These are phyloP conservation scores for Drosophila falleni DNA, from an alignment of 2,888 invertebrate genomes.

Conservation along the genomic window DNA sequence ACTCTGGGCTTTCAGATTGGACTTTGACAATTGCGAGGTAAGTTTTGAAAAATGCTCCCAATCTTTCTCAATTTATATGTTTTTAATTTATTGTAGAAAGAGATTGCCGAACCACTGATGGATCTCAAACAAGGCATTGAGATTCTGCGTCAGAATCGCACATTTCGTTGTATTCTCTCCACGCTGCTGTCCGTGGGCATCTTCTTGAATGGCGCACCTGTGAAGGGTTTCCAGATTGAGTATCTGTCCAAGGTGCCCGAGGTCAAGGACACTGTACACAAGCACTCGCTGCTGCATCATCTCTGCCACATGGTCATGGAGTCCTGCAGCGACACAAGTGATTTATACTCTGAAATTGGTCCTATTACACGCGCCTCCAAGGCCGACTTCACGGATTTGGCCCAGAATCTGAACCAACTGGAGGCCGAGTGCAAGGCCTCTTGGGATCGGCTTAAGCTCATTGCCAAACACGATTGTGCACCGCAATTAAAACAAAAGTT, in stretches of 20 bases:
- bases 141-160: constrained; percentile 94
- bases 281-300: constrained; percentile 98
- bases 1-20: constrained; percentile 99
- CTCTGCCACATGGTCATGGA: constrained; percentile 99
- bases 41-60: constrained; percentile 28
- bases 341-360: constrained; percentile 98
- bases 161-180: constrained; percentile 97
- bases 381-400: constrained; percentile 97
- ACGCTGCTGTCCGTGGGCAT: constrained; percentile 97
- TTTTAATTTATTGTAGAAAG: constrained; percentile 87
- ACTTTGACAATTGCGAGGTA: constrained; percentile 98
- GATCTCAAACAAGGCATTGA: constrained; percentile 99
- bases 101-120: constrained; percentile 99
- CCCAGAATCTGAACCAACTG: constrained; percentile 93
- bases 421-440: constrained; percentile 98
- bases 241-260: constrained; percentile 99
- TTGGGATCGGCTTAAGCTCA: constrained; percentile 97
- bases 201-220: constrained; percentile 96
- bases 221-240: constrained; percentile 98
- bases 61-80: background rate
- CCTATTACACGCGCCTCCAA: constrained; percentile 96
- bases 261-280: constrained; percentile 99
- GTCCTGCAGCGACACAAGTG: constrained; percentile 97
- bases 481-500: constrained; percentile 96
- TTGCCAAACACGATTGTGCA: constrained; percentile 96